Conservation (phyloP, 2,113 vertebrate species). For the Vulpes lagopus region DNA sequence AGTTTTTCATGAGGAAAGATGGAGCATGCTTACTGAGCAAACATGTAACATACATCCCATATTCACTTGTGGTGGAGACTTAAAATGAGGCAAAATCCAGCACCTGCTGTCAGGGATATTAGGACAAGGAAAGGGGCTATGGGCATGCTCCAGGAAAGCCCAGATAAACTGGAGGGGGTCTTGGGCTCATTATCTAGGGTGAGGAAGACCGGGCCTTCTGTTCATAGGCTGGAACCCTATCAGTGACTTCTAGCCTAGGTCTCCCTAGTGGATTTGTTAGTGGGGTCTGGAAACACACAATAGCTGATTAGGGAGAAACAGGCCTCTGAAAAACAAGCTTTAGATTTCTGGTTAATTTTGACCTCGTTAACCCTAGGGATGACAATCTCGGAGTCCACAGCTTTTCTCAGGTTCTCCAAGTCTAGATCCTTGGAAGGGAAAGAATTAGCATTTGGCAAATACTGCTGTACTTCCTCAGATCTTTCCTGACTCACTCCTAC, state of each 20-base stretch:
- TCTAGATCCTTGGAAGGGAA: neutral
- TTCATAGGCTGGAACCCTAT: neutral
- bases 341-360: neutral
- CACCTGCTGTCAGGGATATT: neutral
- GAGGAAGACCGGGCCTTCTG: neutral
- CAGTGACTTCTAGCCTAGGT: neutral
- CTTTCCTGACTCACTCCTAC: neutral
- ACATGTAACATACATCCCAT: neutral
- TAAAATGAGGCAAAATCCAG: neutral
- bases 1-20: neutral
- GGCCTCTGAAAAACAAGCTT: neutral
- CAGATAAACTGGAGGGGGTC: neutral
- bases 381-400: neutral
- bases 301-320: neutral
- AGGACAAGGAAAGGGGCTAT: neutral
- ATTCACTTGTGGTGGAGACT: neutral
- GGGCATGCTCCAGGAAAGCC: neutral
- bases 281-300: neutral
- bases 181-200: neutral
- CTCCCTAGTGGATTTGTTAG: neutral
- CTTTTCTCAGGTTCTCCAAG: neutral
- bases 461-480: neutral
- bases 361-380: neutral
- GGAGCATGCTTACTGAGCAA: neutral
- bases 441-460: slow-evolving; percentile 24